phyloP scores from a whole-genome alignment of 2,113 vertebrate genomes.

The Ardeotis arabs region DNA sequence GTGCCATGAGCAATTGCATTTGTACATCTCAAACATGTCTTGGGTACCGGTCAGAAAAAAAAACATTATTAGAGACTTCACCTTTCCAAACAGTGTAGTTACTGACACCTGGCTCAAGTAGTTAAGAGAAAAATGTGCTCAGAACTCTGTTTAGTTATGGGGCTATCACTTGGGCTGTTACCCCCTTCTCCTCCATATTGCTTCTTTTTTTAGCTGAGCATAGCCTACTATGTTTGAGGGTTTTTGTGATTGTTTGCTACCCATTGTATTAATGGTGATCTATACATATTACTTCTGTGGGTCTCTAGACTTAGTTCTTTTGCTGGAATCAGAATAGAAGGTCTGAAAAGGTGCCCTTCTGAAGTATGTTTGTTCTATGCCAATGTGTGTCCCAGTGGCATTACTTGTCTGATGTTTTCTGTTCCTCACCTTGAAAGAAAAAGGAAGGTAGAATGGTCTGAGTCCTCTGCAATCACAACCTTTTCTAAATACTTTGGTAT shows the following conservation, averaged over 20 bases:
- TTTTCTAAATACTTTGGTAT: slow-evolving; percentile 42
- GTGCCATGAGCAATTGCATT: neutral
- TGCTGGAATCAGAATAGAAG: neutral
- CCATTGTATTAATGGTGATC: neutral
- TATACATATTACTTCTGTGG: neutral
- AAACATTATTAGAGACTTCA: neutral
- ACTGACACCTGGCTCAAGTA: neutral
- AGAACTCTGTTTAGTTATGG: neutral
- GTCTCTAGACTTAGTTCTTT: neutral
- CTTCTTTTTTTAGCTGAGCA: neutral
- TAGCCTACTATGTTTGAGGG: neutral
- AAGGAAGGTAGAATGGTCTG: neutral
- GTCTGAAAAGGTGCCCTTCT: neutral
- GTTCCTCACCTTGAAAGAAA: neutral
- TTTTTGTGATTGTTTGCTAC: neutral
- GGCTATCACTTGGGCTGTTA: neutral
- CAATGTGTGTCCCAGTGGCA: neutral
- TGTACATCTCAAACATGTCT: neutral
- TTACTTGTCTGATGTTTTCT: neutral
- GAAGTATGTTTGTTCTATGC: neutral
- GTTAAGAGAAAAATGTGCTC: neutral
- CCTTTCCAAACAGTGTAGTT: neutral
- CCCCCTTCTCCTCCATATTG: neutral
- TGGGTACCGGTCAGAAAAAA: neutral
- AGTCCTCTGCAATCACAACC: neutral